Evolutionary conservation across 2,888 invertebrate genomes (phyloP), one percentile per base, ranked within the genome.

Genomic region (Phyllotreta striolata): DNA sequence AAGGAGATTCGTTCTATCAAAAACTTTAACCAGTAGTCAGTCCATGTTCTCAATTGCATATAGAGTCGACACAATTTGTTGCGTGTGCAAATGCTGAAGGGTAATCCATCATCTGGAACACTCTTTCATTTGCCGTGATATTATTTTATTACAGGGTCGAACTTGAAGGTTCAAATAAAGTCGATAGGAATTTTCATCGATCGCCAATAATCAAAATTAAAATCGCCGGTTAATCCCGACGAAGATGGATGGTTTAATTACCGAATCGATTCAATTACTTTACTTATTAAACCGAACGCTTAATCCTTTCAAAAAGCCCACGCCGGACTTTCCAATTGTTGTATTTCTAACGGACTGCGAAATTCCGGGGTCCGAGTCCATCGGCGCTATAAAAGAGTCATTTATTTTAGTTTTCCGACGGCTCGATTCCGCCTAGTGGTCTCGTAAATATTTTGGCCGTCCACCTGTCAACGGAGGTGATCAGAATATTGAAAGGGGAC

Each of bases 71-170:
- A 77, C 78, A 78, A 80, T 79, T 80, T 79, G 79, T 79, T 79
- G 77, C 76, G 76, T 78, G 77, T 77, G 77, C 76, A 74, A 75
- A 77, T 75, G 76, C 75, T 77, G 80, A 78, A 78, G 76, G 64
- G 75, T 72, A 76, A 81, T 81, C 79, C 77, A 81, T 81, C 81
- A 81, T 79, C 74, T 68, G 68, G 73, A 76, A 77, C 76, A 77
- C 78, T 72, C 75, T 73, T 76, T 73, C 72, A 71, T 74, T 73
- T 74, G 74, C 62, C 64, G 58, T 66, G 60, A 60, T 66, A 67
- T 64, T 68, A 70, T 64, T 56, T 69, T 64, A 69, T 8, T 35
- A 35, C 52, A 52, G 52, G 34, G 52, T 38, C 47, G 52, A 9
- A 44, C 51, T 40, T 8, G 38, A 10, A 3, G 10, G 12, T 44